These are phyloP conservation scores for Phytoseiulus persimilis DNA, from an alignment of 2,888 invertebrate species.

Conservation along the genomic window DNA sequence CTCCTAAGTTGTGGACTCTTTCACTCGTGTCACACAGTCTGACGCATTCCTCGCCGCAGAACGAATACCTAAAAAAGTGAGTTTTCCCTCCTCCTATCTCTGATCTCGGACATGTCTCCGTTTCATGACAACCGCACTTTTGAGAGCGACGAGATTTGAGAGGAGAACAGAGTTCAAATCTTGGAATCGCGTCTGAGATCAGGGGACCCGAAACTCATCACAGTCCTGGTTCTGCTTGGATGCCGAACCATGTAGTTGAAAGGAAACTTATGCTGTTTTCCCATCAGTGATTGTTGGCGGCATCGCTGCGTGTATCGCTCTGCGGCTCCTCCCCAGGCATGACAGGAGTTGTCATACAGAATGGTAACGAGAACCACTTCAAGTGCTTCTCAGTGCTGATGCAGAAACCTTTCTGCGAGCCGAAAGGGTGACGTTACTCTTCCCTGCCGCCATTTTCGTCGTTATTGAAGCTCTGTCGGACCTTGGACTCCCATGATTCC, in stretches of 20 bases:
- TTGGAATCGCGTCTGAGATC: background rate
- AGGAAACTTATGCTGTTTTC: slow-evolving; percentile 73
- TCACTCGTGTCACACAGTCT: too few species aligned
- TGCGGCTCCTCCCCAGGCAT: slow-evolving; percentile 65
- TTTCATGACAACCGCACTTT: too few species aligned
- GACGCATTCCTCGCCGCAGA: too few species aligned
- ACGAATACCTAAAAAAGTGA: too few species aligned
- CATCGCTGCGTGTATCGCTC: slow-evolving; percentile 62
- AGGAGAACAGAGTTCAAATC: background rate
- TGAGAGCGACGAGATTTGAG: too few species aligned
- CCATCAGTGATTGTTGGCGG: slow-evolving; percentile 61
- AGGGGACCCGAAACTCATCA: slow-evolving; percentile 45
- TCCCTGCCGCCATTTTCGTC: slow-evolving; percentile 78
- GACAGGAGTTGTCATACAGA: slow-evolving; percentile 59
- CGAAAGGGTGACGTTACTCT: slow-evolving; percentile 81
- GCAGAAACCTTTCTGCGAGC: slow-evolving; percentile 68
- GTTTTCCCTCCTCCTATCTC: slow-evolving; percentile 46
- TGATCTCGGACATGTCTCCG: too few species aligned
- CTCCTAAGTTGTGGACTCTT: too few species aligned
- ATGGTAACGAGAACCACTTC: too few species aligned
- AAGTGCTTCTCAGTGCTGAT: slow-evolving; percentile 56
- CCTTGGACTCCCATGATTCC: slow-evolving; percentile 54
- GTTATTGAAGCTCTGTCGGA: slow-evolving; percentile 67
- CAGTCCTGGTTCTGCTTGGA: too few species aligned
- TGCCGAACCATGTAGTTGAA: too few species aligned